phyloP scores from a whole-genome alignment of 2,888 invertebrate species.

The Phragmatobia fuliginosa region DNA sequence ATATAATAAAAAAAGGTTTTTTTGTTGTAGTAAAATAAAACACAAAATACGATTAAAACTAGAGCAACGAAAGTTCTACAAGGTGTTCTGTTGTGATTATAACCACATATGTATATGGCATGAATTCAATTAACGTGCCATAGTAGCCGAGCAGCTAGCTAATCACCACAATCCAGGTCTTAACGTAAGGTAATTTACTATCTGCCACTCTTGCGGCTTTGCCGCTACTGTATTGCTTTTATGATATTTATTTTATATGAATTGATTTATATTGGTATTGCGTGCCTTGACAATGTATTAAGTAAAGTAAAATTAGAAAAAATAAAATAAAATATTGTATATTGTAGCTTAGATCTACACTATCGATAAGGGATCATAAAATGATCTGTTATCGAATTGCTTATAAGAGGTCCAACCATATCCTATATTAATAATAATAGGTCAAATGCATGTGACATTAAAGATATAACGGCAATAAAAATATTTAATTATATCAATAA shows the following conservation, averaged over 20 bases:
- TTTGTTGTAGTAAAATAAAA: constrained; percentile 40
- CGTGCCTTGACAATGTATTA: too few relatives aligned
- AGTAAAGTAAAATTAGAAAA: too few relatives aligned
- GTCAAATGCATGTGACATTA: neutral
- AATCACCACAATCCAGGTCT: constrained; percentile 76
- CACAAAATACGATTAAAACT: constrained; percentile 49
- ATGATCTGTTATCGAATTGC: neutral
- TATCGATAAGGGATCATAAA: too few relatives aligned
- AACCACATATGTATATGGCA: constrained; percentile 74
- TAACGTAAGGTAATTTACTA: constrained; percentile 77
- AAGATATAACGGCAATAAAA: neutral
- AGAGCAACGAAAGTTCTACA: constrained; percentile 59
- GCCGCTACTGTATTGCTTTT: constrained; percentile 51
- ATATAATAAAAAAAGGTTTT: constrained; percentile 11
- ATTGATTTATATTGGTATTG: too few relatives aligned
- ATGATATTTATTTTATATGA: constrained; percentile 51
- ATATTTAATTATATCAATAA: neutral
- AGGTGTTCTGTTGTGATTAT: constrained; percentile 57
- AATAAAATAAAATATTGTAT: too few relatives aligned
- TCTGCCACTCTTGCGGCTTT: constrained; percentile 63
- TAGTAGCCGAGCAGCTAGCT: constrained; percentile 61
- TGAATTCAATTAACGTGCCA: constrained; percentile 70
- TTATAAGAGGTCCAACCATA: neutral
- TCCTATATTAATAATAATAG: neutral
- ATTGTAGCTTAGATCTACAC: too few relatives aligned